A percentile compares a stretch with the other conserved stretches of the same genome.
phyloP scores from a whole-genome alignment of 1,140 invertebrate genomes.

The Nautilus pompilius region DNA sequence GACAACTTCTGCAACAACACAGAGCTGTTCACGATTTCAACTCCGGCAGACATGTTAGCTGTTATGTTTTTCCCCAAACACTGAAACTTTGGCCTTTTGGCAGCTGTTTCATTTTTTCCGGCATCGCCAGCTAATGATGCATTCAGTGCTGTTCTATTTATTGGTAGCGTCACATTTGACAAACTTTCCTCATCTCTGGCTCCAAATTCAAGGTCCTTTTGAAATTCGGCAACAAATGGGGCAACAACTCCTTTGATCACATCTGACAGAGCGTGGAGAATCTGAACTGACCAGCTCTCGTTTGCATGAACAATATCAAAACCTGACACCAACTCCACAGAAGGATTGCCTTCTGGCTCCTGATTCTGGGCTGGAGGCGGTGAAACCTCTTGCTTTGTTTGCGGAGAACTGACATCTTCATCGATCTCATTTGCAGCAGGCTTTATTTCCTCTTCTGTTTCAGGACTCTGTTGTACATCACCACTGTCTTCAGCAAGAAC shows the following conservation, averaged over 20 bases:
- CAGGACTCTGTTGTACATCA: too few species aligned
- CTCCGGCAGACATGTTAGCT: constrained; percentile 26
- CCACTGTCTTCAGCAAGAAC: too few species aligned
- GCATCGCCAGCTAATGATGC: constrained; percentile 2
- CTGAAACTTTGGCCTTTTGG: constrained; percentile 42
- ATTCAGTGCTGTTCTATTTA: too few species aligned
- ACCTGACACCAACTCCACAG: too few species aligned
- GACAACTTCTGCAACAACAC: constrained; percentile 57
- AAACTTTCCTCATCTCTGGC: constrained; percentile 1
- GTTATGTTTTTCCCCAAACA: constrained; percentile 42
- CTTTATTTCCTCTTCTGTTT: not conserved
- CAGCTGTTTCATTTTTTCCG: constrained; percentile 24
- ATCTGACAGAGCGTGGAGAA: not conserved
- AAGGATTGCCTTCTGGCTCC: too few species aligned
- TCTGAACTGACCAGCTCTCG: too few species aligned
- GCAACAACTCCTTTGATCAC: not conserved
- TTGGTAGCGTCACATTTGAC: too few species aligned
- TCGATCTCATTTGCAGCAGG: not conserved
- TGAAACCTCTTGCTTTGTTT: too few species aligned
- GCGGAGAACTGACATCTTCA: too few species aligned
- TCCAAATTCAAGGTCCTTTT: not conserved
- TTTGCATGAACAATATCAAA: too few species aligned
- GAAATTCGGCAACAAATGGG: not conserved
- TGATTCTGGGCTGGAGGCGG: too few species aligned
- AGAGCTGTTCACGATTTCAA: constrained; percentile 43